Conservation (phyloP, 2,797 vertebrate genomes). For the Leptatherina wallacei region DNA sequence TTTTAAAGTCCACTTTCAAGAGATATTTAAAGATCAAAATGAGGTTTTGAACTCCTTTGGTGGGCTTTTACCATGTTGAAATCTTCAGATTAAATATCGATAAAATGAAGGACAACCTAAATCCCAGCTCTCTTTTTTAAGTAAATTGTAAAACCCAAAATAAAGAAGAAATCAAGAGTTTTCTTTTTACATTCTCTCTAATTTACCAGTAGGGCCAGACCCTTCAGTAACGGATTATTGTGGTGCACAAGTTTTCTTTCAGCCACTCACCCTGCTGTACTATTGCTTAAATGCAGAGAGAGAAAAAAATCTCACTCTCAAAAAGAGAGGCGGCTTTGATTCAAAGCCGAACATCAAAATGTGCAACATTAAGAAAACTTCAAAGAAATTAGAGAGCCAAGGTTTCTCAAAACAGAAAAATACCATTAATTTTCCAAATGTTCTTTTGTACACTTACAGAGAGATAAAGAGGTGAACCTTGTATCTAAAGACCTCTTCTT, state of each 20-base stretch:
- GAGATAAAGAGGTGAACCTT: conserved; percentile 65
- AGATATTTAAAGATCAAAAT: conserved; percentile 5
- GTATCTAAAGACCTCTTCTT: conserved; percentile 59
- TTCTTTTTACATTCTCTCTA: conserved; percentile 1
- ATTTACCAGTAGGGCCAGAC: conserved; percentile 22
- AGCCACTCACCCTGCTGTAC: conserved; percentile 32
- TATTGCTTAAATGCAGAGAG: conserved; percentile 53
- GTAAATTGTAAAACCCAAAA: background rate
- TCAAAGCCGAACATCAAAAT: conserved; percentile 68
- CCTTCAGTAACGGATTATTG: conserved; percentile 50
- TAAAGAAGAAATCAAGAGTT: conserved; percentile 30
- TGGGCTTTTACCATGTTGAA: background rate
- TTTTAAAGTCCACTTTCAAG: background rate
- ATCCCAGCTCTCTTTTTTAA: background rate
- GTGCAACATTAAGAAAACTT: conserved; percentile 73
- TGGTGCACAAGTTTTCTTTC: conserved; percentile 30
- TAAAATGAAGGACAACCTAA: conserved; percentile 13
- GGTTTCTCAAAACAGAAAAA: conserved; percentile 74
- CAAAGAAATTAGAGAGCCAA: conserved; percentile 70
- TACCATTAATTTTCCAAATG: conserved; percentile 68
- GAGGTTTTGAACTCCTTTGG: conserved; percentile 8
- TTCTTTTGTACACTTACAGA: conserved; percentile 36
- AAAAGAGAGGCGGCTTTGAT: conserved; percentile 71
- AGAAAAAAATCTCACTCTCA: conserved; percentile 24
- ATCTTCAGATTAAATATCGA: conserved; percentile 11